Base-by-base conservation (phyloP, 2,888 invertebrate species). In the Liposcelis brunnea region DNA sequence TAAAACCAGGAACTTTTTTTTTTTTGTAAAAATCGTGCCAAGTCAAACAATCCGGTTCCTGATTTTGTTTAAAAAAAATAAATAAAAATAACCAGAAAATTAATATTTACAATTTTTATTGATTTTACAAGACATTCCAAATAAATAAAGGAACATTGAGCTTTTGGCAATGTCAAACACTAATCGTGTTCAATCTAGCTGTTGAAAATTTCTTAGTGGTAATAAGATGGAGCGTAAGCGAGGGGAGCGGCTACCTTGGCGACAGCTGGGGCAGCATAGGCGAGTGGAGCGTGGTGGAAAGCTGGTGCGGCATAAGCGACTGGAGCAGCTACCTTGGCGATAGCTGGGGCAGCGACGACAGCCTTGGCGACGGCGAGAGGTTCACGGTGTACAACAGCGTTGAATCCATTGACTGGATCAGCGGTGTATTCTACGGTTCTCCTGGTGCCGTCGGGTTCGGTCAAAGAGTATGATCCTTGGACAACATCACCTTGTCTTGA, bases 331-430 rank as follows among this genome's bases (percentile, higher is more conserved):
- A 62, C 56, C 46, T 56, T 55, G 12, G 45, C 49, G 26, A 42
- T 40, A 32, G 42, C 43, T 31, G 47, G 46, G 16, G 47, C 49
- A 11, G 40, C 47, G 10, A 61, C 45, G 34, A 48, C 48, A 38
- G 43, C 62, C 55, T 66, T 64, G 2, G 59, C 60, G 33, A 45
- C 26, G 2, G 57, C 63, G 6, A 66, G 55, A 14, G 68, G 67
- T 53, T 67, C 65, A 43, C 64, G 65, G 52, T 64, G 67, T 14
- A 72, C 72, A 36, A 71, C 67, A 47, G 71, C 71, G 54, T 72
- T 71, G 65, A 72, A 72, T 43, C 71, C 72, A 53, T 71, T 66
- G 47, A 69, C 62, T 38, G 71, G 70, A 59, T 72, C 71, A 44
- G 72, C 70, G 44, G 67, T 67, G 59, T 72, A 72, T 54, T 71